Base-by-base conservation (phyloP, 2,888 invertebrate genomes). In the Ectropis crepuscularia region DNA sequence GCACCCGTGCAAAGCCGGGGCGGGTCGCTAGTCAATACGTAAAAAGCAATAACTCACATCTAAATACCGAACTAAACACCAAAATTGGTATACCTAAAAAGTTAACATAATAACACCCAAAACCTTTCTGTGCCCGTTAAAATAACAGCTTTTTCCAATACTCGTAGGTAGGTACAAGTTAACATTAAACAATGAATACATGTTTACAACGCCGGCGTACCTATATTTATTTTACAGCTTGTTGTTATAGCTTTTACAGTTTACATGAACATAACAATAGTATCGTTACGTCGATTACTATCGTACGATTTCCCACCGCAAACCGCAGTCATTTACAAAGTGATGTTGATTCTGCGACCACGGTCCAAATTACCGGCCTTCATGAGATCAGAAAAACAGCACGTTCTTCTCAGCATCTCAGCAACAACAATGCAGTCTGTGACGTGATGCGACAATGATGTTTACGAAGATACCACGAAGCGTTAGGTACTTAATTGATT, bases 371-470 rank as follows among this genome's bases (percentile, higher is more conserved):
- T 53, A 53, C 43, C 36, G 63, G 63, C 61, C 61, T 65, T 63
- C 63, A 49, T 54, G 57, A 63, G 46, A 65, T 63, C 53, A 60
- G 60, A 68, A 64, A 69, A 65, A 65, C 65, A 63, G 45, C 36
- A 6, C 6, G 38, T 48, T 53, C 41, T 41, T 45, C 45, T 46
- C 48, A 49, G 59, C 51, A 53, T 45, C 45, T 46, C 48, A 49
- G 59, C 51, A 53, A 54, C 28, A 38, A 51, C 74, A 74, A 65
- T 74, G 70, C 76, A 77, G 41, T n/a, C 76, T 74, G 75, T 76
- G 77, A 80, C 73, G 75, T 71, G 63, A 55, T 71, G 67, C 67
- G 70, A 65, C 69, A 71, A 68, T 65, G 57, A 37, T 70, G 55
- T 66, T 65, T 68, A 70, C 70, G 64, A 48, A 54, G 61, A 53